Evolutionary conservation across 2,888 invertebrate genomes (phyloP), one percentile per base, ranked within the genome.

Genomic region (Xestia c-nigrum): DNA sequence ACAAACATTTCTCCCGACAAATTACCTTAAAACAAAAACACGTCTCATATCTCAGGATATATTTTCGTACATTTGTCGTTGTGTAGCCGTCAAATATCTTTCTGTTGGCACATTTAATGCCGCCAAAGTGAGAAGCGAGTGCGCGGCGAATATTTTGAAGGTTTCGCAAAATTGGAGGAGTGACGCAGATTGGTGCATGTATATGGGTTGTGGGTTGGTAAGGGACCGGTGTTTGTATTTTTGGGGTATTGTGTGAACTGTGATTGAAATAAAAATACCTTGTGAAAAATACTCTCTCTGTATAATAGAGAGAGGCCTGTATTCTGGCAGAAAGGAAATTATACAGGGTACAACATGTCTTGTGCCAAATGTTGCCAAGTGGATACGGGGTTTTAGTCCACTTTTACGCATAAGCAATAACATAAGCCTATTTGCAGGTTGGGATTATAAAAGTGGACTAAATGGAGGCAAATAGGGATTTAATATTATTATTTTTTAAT

Each of bases 1-100:
- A 50, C 9, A 50, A 65, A 21, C 10, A 65, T 69, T 66, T 67
- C 21, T 57, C 19, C 19, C n/a, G 46, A 31, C 57, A 73, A 76
- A 74, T 80, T 73, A 71, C 61, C 38, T 46, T 9, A n/a, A 5
- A 46, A 75, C 38, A 24, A 46, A n/a, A 59, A n/a, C 6, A 40
- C 9, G 50, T 72, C 38, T 65, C 31, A 66, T 64, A 67, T 65
- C 24, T 69, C 47, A 24, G 40, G 57, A 74, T 50, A 76, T 81
- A 78, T 74, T 72, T 66, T 47, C 57, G 2, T 59, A 63, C 63
- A 78, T 83, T 72, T 77, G 68, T 72, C 63, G 61, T 59, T 55
- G 31, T 40, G 72, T 31, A 46, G 12, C 38, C 55, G 66, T 72
- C 71, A 75, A 74, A 80, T 72, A 71, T 65, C 12, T 74, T 70